Percentiles rank a stretch among this genome's conserved stretches.
Evolutionary conservation across 2,113 vertebrate genomes (phyloP).

Genomic region (Cygnus buccinator): DNA sequence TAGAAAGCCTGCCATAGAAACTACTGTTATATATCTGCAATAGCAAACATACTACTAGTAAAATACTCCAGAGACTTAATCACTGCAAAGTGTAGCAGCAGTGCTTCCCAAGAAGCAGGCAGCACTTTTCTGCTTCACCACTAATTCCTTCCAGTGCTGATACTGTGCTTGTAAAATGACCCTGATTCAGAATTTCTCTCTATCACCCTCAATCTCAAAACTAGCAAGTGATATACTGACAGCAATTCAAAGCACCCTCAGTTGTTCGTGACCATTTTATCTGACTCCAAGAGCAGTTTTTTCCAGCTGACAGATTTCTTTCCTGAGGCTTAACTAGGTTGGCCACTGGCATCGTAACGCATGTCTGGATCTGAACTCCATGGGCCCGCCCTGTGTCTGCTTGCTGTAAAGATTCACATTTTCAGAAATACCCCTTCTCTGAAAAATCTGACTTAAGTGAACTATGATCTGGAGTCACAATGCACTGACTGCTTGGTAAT

Average conservation of each 20-base stretch:
- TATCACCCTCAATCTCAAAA: not conserved
- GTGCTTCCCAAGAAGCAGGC: not conserved
- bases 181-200: not conserved
- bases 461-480: not conserved
- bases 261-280: not conserved
- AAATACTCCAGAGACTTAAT: not conserved
- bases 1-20: not conserved
- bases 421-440: not conserved
- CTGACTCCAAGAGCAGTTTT: not conserved
- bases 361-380: not conserved
- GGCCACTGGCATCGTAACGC: not conserved
- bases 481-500: not conserved
- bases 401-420: not conserved
- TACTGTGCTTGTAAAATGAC: not conserved
- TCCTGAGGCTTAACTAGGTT: not conserved
- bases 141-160: not conserved
- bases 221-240: not conserved
- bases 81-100: not conserved
- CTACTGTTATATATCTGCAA: not conserved
- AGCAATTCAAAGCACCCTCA: not conserved
- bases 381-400: not conserved
- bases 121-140: not conserved
- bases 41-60: not conserved
- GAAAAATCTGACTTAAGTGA: not conserved
- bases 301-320: constrained; percentile 18